phyloP scores from a whole-genome alignment of 1,140 invertebrate species.

The Micrasema longulum region DNA sequence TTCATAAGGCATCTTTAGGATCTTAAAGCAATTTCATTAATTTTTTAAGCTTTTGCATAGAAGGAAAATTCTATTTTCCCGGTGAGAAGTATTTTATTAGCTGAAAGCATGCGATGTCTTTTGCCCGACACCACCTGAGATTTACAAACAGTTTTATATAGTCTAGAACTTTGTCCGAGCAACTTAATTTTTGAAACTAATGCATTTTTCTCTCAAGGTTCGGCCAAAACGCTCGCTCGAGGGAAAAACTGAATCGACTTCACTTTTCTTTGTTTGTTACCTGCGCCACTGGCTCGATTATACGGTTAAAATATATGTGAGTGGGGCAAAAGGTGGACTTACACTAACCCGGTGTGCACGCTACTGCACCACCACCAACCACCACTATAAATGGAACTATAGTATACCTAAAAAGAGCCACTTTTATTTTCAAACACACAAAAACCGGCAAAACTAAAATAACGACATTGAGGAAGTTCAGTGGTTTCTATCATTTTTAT shows the following conservation, averaged over 20 bases:
- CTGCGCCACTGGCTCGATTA: slow-evolving; percentile 38
- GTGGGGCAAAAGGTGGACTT: neutral
- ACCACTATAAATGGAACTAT: no score
- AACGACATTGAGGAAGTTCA: no score
- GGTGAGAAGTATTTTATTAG: slow-evolving; percentile 47
- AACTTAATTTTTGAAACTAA: neutral
- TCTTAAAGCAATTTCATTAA: slow-evolving; percentile 19
- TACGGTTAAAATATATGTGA: slow-evolving; percentile 37
- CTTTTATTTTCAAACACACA: slow-evolving; percentile 3
- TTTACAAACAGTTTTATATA: slow-evolving; percentile 33
- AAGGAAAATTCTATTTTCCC: slow-evolving; percentile 31
- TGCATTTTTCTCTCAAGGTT: neutral
- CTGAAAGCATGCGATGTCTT: slow-evolving; percentile 40
- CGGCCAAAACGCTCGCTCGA: slow-evolving; percentile 4
- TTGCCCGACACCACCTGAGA: slow-evolving; percentile 30
- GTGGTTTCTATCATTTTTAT: no score
- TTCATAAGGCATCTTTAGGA: neutral
- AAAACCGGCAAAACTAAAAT: no score
- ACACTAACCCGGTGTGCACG: slow-evolving; percentile 1
- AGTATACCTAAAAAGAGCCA: slow-evolving; percentile 4
- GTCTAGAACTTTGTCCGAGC: slow-evolving; percentile 9
- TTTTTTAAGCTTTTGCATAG: slow-evolving; percentile 21
- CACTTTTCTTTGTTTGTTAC: slow-evolving; percentile 36
- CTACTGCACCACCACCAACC: slow-evolving; percentile 10
- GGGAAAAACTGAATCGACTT: slow-evolving; percentile 11